phyloP scores from a whole-genome alignment of 2,888 invertebrate species.

The Nomada goodeniana region DNA sequence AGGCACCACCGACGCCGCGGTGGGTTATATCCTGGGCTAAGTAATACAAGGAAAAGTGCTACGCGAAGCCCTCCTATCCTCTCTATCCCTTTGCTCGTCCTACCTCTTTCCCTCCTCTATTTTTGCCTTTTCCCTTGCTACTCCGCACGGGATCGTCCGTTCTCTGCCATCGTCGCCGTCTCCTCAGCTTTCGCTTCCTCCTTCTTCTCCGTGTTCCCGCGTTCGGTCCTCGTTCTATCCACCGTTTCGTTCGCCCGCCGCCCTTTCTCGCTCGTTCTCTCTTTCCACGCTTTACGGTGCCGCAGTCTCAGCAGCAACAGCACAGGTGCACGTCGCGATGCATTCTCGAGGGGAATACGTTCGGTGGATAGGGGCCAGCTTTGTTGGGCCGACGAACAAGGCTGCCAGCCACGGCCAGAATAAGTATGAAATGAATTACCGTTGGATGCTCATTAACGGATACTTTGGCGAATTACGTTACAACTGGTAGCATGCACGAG shows the following conservation, averaged over 20 bases:
- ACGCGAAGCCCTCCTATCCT: conserved; percentile 71
- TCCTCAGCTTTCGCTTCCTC: conserved; percentile 19
- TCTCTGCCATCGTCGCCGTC: conserved; percentile 11
- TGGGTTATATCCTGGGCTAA: conserved; percentile 81
- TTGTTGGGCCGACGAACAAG: conserved; percentile 64
- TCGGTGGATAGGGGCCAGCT: conserved; percentile 62
- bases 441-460: conserved; percentile 67
- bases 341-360: conserved; percentile 67
- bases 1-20: conserved; percentile 77
- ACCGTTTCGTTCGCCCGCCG: not conserved
- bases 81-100: conserved; percentile 21
- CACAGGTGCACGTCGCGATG: conserved; percentile 71
- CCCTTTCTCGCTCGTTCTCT: conserved; percentile 8
- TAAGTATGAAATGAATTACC: conserved; percentile 65
- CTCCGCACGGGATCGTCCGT: conserved; percentile 38
- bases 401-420: conserved; percentile 46
- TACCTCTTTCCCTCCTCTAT: conserved; percentile 32
- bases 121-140: conserved; percentile 31
- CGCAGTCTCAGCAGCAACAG: conserved; percentile 52
- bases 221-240: not conserved
- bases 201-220: not conserved
- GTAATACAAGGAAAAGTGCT: conserved; percentile 83
- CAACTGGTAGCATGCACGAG: conserved; percentile 26
- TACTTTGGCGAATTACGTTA: conserved; percentile 62
- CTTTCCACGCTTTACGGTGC: conserved; percentile 62